phyloP scores from a whole-genome alignment of 2,797 vertebrate genomes.

The Ataeniobius toweri region DNA sequence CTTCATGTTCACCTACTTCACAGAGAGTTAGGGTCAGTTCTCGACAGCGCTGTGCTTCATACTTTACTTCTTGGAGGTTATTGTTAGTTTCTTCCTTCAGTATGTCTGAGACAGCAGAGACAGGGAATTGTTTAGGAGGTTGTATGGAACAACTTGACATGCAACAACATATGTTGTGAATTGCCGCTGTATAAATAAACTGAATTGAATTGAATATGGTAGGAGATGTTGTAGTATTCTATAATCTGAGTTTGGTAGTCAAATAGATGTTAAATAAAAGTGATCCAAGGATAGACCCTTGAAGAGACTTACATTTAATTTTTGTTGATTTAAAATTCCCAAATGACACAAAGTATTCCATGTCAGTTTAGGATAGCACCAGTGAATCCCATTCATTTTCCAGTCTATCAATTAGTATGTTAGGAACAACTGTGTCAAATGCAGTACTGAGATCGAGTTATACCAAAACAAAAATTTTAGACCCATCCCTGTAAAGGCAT shows the following conservation, averaged over 20 bases:
- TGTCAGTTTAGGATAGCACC: not conserved
- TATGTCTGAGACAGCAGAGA: slow-evolving; percentile 79
- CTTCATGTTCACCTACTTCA: slow-evolving; percentile 81
- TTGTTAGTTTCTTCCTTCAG: slow-evolving; percentile 86
- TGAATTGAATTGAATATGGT: no score
- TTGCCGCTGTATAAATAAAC: no score
- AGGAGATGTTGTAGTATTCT: no score
- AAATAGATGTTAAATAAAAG: not conserved
- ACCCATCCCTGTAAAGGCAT: not conserved
- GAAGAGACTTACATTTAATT: no score
- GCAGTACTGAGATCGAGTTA: not conserved
- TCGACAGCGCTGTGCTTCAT: slow-evolving; percentile 85
- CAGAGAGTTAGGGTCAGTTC: slow-evolving; percentile 87
- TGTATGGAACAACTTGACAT: no score
- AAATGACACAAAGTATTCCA: not conserved
- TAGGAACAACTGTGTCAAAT: not conserved
- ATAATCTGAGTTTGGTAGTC: no score
- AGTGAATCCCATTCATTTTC: not conserved
- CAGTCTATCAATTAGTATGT: not conserved
- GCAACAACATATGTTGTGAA: no score
- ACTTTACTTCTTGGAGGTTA: slow-evolving; percentile 84
- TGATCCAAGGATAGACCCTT: not conserved
- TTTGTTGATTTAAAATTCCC: not conserved
- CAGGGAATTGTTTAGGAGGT: slow-evolving; percentile 75
- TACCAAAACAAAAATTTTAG: not conserved